Percentiles rank a stretch among this genome's conserved stretches.
Conservation (phyloP, 2,888 invertebrate species). For the Torymus auratus region DNA sequence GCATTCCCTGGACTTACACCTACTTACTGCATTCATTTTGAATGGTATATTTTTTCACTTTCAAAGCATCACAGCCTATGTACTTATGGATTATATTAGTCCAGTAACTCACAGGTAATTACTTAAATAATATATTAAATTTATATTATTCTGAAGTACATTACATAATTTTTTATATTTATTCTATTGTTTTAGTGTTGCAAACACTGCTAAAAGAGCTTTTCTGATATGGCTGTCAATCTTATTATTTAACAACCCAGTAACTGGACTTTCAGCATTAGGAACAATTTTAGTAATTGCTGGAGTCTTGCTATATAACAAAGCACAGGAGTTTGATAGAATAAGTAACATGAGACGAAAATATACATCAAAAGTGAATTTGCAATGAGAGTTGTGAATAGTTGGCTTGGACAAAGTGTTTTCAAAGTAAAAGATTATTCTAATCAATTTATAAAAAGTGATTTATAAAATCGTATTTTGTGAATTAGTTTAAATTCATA, state of each 20-base stretch:
- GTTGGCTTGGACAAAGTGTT: too few relatives aligned
- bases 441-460: too few relatives aligned
- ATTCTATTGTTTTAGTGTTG: slow-evolving; percentile 80
- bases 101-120: slow-evolving; percentile 87
- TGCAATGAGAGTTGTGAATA: slow-evolving; percentile 65
- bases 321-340: slow-evolving; percentile 82
- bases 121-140: slow-evolving; percentile 20
- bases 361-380: slow-evolving; percentile 71
- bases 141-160: slow-evolving; percentile 24
- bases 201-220: slow-evolving; percentile 88
- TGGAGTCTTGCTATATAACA: slow-evolving; percentile 86
- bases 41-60: slow-evolving; percentile 88
- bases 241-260: slow-evolving; percentile 85
- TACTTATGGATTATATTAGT: slow-evolving; percentile 88
- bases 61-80: slow-evolving; percentile 88
- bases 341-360: slow-evolving; percentile 67
- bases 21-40: slow-evolving; percentile 80
- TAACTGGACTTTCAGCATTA: slow-evolving; percentile 84
- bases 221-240: slow-evolving; percentile 88
- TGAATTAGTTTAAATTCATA: too few relatives aligned
- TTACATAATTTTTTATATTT: slow-evolving; percentile 8
- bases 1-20: slow-evolving; percentile 77
- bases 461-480: too few relatives aligned
- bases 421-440: too few relatives aligned
- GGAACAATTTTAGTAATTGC: slow-evolving; percentile 85